A percentile compares a stretch with the other conserved stretches of the same genome.
These are phyloP conservation scores for Gallinago jamesoni DNA, from an alignment of 2,113 vertebrate species.

Conservation along the genomic window DNA sequence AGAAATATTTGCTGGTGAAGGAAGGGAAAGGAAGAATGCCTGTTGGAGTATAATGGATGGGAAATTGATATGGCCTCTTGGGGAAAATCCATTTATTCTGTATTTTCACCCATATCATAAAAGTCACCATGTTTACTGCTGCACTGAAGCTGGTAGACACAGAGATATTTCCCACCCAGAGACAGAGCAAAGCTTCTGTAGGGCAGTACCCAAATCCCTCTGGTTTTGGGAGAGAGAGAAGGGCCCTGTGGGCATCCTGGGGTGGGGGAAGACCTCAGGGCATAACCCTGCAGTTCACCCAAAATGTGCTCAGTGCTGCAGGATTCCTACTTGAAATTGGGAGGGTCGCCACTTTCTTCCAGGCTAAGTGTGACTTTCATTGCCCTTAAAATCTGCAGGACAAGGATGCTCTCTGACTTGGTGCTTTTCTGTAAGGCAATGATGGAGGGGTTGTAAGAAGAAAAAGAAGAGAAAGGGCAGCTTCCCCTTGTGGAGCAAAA, in stretches of 20 bases:
- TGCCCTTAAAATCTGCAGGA: not conserved
- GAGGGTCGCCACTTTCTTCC: not conserved
- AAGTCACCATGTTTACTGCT: not conserved
- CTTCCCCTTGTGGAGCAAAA: not conserved
- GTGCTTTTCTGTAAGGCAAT: not conserved
- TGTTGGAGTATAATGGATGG: not conserved
- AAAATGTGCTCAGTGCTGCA: fast-evolving
- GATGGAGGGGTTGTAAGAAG: not conserved
- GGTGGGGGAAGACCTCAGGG: not conserved
- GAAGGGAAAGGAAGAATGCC: not conserved
- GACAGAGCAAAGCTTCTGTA: not conserved
- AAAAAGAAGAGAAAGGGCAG: not conserved
- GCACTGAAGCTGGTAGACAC: not conserved
- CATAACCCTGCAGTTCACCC: not conserved
- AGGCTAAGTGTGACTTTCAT: not conserved
- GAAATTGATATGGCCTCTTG: not conserved
- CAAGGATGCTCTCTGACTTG: not conserved
- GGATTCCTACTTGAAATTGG: not conserved
- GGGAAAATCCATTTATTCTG: not conserved
- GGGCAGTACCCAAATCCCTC: not conserved
- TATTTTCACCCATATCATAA: not conserved
- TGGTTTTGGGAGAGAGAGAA: not conserved
- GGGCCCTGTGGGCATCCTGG: not conserved
- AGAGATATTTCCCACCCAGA: not conserved
- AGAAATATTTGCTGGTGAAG: not conserved